A percentile compares a stretch with the other conserved stretches of the same genome.
Evolutionary conservation across 53 echinoderm and acorn worm genomes (phyloP).

Genomic region (Temnopleurus reevesii): DNA sequence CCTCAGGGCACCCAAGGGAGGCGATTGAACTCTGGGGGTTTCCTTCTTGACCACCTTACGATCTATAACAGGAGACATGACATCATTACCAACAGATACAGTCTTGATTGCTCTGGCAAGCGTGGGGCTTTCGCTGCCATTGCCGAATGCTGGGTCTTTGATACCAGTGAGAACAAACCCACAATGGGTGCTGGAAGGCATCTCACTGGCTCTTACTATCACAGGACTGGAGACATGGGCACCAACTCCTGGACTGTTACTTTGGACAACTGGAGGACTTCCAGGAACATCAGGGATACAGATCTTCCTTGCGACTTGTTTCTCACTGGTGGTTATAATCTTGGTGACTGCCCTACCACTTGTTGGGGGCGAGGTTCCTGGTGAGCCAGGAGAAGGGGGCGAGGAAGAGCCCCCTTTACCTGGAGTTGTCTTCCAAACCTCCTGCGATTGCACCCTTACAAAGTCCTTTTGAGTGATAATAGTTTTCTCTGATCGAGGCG

Average conservation of each 20-base stretch:
- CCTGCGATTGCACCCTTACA: constrained; percentile 44
- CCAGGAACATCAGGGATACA: constrained; percentile 47
- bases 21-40: constrained; percentile 3
- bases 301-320: constrained; percentile 48
- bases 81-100: constrained; percentile 51
- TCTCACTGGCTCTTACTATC: constrained; percentile 49
- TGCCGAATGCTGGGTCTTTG: not conserved
- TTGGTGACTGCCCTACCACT: constrained; percentile 43
- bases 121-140: constrained; percentile 41
- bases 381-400: constrained; percentile 34
- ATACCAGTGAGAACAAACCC: constrained; percentile 51
- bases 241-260: not conserved
- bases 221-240: constrained; percentile 44
- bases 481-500: constrained; percentile 36
- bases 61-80: constrained; percentile 53
- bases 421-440: constrained; percentile 45
- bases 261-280: constrained; percentile 8
- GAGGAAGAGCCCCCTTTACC: not conserved
- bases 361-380: constrained; percentile 31
- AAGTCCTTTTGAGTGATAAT: constrained; percentile 53
- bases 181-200: constrained; percentile 39
- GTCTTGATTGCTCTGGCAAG: constrained; percentile 42
- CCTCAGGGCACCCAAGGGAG: not conserved
- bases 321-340: constrained; percentile 54
- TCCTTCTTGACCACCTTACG: constrained; percentile 24